A percentile compares a stretch with the other conserved stretches of the same genome.
These are phyloP conservation scores for Formica selysi DNA, from an alignment of 1,140 invertebrate genomes.

Conservation along the genomic window DNA sequence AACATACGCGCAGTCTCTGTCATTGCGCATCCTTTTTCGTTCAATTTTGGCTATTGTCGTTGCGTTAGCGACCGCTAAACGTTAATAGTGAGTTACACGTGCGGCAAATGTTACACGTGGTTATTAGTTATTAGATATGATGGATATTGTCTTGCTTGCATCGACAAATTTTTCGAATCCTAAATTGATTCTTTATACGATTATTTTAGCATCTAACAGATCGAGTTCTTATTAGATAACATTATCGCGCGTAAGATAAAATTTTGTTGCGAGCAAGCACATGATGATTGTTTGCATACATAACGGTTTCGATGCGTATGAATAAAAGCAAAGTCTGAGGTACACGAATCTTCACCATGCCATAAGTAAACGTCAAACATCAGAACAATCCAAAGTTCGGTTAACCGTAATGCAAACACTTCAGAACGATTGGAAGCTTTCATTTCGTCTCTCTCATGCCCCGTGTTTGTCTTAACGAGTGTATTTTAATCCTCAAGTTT, in stretches of 20 bases:
- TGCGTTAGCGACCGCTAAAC: conserved; percentile 34
- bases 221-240: background rate
- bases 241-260: background rate
- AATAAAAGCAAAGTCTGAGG: background rate
- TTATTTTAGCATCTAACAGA: background rate
- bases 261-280: background rate
- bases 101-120: background rate
- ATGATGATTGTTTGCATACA: background rate
- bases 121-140: background rate
- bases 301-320: background rate
- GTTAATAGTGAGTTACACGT: conserved; percentile 38
- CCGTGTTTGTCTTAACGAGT: conserved; percentile 78
- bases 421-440: conserved; percentile 63
- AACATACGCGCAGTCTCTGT: conserved; percentile 18
- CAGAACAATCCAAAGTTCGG: conserved; percentile 72
- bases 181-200: background rate
- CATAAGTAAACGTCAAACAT: conserved; percentile 72
- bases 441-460: conserved; percentile 56
- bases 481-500: conserved; percentile 83
- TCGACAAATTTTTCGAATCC: background rate
- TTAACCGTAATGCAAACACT: conserved; percentile 75
- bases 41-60: conserved; percentile 30
- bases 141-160: conserved; percentile 7
- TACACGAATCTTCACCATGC: conserved; percentile 26
- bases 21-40: conserved; percentile 49